Evolutionary conservation across 2,888 invertebrate species (phyloP), one percentile per base, ranked within the genome.

Genomic region (Megalurothrips usitatus): DNA sequence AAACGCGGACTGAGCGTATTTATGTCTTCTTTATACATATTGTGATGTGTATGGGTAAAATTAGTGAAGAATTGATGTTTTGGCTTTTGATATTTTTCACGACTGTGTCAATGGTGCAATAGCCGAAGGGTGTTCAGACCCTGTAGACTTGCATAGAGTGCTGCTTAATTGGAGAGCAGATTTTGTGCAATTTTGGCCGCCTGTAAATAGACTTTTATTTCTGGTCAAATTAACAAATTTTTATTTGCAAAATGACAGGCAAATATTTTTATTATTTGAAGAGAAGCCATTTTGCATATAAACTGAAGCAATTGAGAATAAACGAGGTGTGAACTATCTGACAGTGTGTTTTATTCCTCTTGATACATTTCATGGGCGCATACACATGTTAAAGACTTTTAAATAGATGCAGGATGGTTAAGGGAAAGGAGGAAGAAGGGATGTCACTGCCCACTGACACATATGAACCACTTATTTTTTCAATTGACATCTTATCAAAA

Each of bases 221-320:
- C 26, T 75, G 26, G 68, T 75, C 68, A 75, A 75, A 23, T 26
- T 75, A 75, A 75, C 19, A 19, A 19, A 58, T 58, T 75, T 10
- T 75, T 26, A 58, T 75, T 75, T 75, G 23, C 12, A 75, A 75
- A 75, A 75, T 26, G 26, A 26, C 68, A 11, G 68, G 68, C 26
- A 26, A 26, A 75, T 75, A 75, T 75, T 75, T 75, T 68, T 68
- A 68, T 75, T 75, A 75, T 75, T 26, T 75, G 26, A 75, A 12
- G 26, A 23, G 26, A 75, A 75, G 58, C 58, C 68, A 8, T 12
- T 26, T 26, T 75, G 68, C 68, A 75, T 75, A 75, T 26, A 75
- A 75, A 12, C 68, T 26, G 68, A 26, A 26, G 26, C 68, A 75
- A 75, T 11, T 12, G 23, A 26, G 23, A 75, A 75, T 75, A 75